A percentile compares a stretch with the other conserved stretches of the same genome.
phyloP scores from a whole-genome alignment of 2,888 invertebrate species.

The Stramonita haemastoma region DNA sequence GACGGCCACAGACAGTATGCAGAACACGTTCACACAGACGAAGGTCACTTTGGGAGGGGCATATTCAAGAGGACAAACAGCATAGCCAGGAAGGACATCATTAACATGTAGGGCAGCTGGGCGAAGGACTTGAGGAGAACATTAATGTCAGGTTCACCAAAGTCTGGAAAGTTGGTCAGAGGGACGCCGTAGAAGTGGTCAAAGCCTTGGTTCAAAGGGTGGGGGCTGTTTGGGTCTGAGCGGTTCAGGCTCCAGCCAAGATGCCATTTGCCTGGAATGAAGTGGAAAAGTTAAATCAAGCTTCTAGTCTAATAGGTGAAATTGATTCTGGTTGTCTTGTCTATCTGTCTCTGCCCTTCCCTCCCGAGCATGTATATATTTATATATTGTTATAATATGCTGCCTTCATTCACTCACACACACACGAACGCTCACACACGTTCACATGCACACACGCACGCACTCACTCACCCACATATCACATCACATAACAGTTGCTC shows the following conservation, averaged over 20 bases:
- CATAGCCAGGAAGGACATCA: background rate
- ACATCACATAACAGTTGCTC: too few relatives aligned
- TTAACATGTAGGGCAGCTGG: background rate
- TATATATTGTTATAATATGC: too few relatives aligned
- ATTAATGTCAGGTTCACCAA: constrained; percentile 42
- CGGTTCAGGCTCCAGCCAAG: background rate
- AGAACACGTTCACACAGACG: background rate
- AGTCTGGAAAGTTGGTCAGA: constrained; percentile 74
- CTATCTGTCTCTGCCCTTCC: too few relatives aligned
- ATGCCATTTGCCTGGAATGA: background rate
- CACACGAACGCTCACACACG: background rate
- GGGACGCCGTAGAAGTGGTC: constrained; percentile 47
- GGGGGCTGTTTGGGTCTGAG: background rate
- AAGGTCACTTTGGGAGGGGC: background rate
- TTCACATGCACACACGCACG: too few relatives aligned
- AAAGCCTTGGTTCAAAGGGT: background rate
- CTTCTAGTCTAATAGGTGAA: too few relatives aligned
- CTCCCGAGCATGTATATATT: too few relatives aligned
- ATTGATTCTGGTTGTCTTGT: too few relatives aligned
- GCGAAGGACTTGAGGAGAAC: constrained; percentile 48
- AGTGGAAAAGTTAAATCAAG: background rate
- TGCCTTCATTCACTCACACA: background rate
- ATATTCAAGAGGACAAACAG: background rate
- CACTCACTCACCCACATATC: background rate
- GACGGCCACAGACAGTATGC: background rate